A percentile compares a stretch with the other conserved stretches of the same genome.
Conservation (phyloP, 1,140 invertebrate genomes). For the Drosophila burlai region DNA sequence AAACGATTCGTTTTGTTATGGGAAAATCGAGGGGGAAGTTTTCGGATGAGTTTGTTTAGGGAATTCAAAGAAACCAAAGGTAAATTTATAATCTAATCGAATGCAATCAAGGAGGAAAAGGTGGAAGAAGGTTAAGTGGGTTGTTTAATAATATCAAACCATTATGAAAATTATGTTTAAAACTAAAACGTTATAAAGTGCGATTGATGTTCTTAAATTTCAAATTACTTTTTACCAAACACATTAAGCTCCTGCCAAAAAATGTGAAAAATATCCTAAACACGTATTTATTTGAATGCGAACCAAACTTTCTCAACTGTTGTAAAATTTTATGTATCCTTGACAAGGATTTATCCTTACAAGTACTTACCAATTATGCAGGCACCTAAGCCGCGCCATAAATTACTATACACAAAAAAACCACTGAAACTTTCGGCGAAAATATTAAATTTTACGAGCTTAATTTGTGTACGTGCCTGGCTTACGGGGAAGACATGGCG, state of each 20-base stretch:
- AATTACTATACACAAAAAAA: conserved; percentile 56
- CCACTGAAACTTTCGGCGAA: conserved; percentile 50
- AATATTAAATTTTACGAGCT: conserved; percentile 84
- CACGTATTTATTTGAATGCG: neutral
- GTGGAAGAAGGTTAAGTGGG: neutral
- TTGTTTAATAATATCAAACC: neutral
- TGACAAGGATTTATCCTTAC: conserved; percentile 41
- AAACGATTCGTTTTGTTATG: conserved; percentile 59
- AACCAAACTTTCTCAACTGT: conserved; percentile 38
- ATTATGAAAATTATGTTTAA: neutral
- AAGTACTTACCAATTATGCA: conserved; percentile 63
- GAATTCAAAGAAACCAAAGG: conserved; percentile 26
- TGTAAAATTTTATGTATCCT: conserved; percentile 67
- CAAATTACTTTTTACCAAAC: neutral
- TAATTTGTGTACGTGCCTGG: conserved; percentile 76
- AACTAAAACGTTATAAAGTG: neutral
- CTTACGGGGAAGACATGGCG: conserved; percentile 28
- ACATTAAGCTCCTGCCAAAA: neutral
- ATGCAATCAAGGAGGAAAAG: neutral
- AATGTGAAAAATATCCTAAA: neutral
- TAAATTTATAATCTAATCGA: conserved; percentile 17
- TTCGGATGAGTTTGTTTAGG: conserved; percentile 24
- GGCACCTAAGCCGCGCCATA: conserved; percentile 57
- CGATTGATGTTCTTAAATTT: neutral
- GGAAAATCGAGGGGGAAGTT: conserved; percentile 48